Evolutionary conservation across 2,113 vertebrate genomes (phyloP).

Genomic region (Nothoprocta pentlandii): DNA sequence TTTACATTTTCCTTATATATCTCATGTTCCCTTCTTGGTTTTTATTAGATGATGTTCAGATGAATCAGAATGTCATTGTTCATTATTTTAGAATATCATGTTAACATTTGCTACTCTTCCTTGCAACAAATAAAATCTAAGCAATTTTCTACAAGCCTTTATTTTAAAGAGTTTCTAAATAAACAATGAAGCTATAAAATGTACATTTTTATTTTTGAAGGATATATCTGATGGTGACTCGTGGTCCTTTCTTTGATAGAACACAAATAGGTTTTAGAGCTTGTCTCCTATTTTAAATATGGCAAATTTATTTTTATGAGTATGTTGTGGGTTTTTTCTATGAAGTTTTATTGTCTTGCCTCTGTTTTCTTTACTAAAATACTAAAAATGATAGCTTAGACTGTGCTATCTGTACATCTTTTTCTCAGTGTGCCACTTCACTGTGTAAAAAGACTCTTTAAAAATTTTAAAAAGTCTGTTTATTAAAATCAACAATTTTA

Average conservation of each 20-base stretch:
- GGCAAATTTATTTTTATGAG: not conserved
- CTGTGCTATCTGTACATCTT: not conserved
- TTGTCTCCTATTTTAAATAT: not conserved
- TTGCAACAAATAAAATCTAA: not conserved
- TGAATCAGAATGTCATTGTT: constrained; percentile 24
- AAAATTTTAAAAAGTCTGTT: too few species aligned
- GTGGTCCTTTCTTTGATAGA: not conserved
- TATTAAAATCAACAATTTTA: not conserved
- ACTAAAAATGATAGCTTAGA: too few species aligned
- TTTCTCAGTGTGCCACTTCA: not conserved
- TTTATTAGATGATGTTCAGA: not conserved
- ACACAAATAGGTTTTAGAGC: not conserved
- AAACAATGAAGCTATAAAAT: not conserved
- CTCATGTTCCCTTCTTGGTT: not conserved
- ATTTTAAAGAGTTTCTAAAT: not conserved
- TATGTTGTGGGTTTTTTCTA: not conserved
- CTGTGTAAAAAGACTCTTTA: too few species aligned
- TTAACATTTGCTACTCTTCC: not conserved
- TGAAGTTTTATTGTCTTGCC: not conserved
- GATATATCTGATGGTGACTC: not conserved
- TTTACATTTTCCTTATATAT: not conserved
- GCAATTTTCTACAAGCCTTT: not conserved
- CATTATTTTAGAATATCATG: not conserved
- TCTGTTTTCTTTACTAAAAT: not conserved
- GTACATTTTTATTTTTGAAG: not conserved